Percentiles rank a stretch among this genome's conserved stretches.
Evolutionary conservation across 1,140 invertebrate species (phyloP).

Genomic region (Euura saliciscinereae): DNA sequence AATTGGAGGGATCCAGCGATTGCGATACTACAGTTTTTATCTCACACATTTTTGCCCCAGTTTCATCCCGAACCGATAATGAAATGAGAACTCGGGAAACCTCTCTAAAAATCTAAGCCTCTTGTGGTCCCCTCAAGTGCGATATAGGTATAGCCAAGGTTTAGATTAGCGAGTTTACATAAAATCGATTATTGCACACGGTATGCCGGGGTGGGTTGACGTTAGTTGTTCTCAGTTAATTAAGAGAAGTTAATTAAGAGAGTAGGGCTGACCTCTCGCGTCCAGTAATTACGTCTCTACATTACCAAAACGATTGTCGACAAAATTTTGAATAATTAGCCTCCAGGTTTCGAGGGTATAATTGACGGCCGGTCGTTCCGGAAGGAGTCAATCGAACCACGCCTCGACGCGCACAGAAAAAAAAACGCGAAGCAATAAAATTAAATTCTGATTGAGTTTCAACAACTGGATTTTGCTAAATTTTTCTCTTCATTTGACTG

Average conservation of each 20-base stretch:
- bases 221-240: background rate
- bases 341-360: background rate
- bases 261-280: background rate
- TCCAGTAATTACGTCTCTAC: background rate
- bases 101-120: no score
- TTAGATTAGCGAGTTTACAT: background rate
- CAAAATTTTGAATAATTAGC: background rate
- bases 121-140: no score
- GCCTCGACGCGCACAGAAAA: no score
- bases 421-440: no score
- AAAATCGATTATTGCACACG: background rate
- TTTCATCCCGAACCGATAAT: no score
- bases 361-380: background rate
- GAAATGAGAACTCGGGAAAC: no score
- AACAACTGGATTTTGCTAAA: no score
- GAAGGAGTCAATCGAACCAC: background rate
- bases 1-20: no score
- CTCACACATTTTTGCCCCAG: no score
- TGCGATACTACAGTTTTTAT: no score
- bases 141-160: background rate
- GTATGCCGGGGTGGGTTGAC: background rate
- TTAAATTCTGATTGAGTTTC: no score
- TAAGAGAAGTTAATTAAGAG: constrained; percentile 7
- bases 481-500: no score
- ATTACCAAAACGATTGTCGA: background rate